Percentiles rank a stretch among this genome's conserved stretches.
Evolutionary conservation across 2,113 vertebrate genomes (phyloP).

Genomic region (Oenanthe melanoleuca): DNA sequence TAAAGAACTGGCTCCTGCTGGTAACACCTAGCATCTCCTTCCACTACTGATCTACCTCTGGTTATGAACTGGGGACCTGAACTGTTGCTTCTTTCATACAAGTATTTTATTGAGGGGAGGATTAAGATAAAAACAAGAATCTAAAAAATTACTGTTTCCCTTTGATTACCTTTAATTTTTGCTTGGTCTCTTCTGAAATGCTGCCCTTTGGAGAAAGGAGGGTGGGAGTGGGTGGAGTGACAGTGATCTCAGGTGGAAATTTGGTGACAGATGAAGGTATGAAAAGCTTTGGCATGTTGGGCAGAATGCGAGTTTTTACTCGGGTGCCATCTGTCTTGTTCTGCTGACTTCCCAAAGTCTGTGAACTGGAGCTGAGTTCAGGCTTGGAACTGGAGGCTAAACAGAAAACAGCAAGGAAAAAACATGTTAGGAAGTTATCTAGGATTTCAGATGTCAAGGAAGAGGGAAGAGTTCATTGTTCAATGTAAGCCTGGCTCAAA

Average conservation of each 20-base stretch:
- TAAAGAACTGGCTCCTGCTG: not conserved
- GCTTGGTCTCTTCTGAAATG: conserved; percentile 99
- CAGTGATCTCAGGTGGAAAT: conserved; percentile 98
- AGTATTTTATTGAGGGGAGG: not conserved
- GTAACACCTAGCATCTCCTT: not conserved
- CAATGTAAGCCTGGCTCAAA: not conserved
- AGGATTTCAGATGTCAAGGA: conserved; percentile 29
- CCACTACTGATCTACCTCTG: not conserved
- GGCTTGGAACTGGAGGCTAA: conserved; percentile 74
- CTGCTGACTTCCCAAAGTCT: conserved; percentile 69
- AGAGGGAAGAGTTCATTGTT: not conserved
- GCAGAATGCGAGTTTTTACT: conserved; percentile 85
- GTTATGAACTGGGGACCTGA: not conserved
- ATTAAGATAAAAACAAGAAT: not conserved
- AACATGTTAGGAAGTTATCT: not conserved
- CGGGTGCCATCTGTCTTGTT: conserved; percentile 83
- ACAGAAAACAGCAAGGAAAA: conserved; percentile 42
- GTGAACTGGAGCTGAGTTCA: conserved; percentile 71
- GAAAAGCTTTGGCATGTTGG: conserved; percentile 97
- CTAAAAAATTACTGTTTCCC: conserved; percentile 47
- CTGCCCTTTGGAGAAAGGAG: conserved; percentile 97
- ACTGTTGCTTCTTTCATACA: not conserved
- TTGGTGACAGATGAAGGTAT: conserved; percentile 92
- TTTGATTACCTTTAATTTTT: conserved; percentile 90
- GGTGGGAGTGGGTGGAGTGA: conserved; percentile 96